phyloP scores from a whole-genome alignment of 2,113 vertebrate species.

The Thamnophis sirtalis region DNA sequence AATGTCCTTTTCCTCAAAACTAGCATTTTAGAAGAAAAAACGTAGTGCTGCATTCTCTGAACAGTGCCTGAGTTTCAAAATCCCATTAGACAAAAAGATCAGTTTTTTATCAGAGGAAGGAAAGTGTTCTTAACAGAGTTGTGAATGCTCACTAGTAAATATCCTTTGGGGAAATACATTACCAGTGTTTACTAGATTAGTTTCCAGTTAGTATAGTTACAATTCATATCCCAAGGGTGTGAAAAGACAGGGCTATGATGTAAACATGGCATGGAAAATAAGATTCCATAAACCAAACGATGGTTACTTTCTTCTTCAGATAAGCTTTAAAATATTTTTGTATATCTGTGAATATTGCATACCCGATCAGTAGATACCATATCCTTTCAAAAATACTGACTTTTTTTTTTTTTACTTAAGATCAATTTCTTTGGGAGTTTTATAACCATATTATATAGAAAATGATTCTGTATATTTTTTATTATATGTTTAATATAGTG shows the following conservation, averaged over 20 bases:
- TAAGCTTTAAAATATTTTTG: not conserved
- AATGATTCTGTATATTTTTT: not conserved
- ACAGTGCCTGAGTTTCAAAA: not conserved
- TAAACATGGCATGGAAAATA: not conserved
- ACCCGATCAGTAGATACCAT: not conserved
- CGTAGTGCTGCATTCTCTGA: not conserved
- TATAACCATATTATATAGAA: not conserved
- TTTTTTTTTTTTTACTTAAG: not conserved
- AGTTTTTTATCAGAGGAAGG: not conserved
- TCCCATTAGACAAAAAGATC: not conserved
- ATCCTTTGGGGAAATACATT: not conserved
- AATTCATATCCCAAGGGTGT: not conserved
- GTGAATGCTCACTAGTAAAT: not conserved
- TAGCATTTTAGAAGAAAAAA: not conserved
- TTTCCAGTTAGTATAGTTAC: not conserved
- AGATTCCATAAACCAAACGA: not conserved
- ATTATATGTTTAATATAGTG: not conserved
- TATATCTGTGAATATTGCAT: not conserved
- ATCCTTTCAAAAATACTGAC: not conserved
- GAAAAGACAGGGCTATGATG: not conserved
- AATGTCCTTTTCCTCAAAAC: not conserved
- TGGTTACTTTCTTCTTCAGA: not conserved
- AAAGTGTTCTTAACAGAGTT: not conserved
- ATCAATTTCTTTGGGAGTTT: not conserved
- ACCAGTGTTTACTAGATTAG: not conserved